Evolutionary conservation across 2,888 invertebrate genomes (phyloP).

Genomic region (Dioctria linearis): DNA sequence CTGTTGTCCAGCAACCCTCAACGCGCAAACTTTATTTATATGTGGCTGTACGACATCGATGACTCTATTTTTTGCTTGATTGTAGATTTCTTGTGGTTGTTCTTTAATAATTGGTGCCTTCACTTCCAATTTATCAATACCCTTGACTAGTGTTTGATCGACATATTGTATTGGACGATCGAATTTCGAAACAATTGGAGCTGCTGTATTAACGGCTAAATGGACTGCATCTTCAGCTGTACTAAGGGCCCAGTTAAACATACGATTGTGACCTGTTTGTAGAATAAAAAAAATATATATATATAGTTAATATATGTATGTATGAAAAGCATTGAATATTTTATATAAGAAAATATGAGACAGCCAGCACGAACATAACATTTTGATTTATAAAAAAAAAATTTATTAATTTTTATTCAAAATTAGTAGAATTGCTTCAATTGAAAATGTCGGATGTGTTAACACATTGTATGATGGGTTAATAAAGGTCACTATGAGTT

Average conservation of each 20-base stretch:
- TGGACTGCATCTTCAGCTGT: conserved; percentile 78
- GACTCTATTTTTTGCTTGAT: conserved; percentile 75
- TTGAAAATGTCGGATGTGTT: conserved; percentile 24
- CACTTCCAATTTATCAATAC: conserved; percentile 77
- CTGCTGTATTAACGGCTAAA: conserved; percentile 76
- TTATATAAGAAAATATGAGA: conserved; percentile 52
- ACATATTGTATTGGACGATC: conserved; percentile 75
- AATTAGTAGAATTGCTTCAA: conserved; percentile 11
- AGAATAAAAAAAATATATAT: conserved; percentile 22
- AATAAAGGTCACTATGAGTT: too few species aligned
- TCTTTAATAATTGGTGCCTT: conserved; percentile 79
- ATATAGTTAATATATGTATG: too few species aligned
- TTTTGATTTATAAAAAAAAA: conserved; percentile 7
- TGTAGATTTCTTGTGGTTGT: conserved; percentile 75
- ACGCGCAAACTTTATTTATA: conserved; percentile 72
- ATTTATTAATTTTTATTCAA: conserved; percentile 37
- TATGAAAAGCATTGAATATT: too few species aligned
- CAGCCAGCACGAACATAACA: conserved; percentile 54
- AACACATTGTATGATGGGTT: too few species aligned
- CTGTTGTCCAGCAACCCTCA: conserved; percentile 70
- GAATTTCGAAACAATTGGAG: conserved; percentile 73
- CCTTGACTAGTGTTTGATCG: conserved; percentile 79
- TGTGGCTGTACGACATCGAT: conserved; percentile 74
- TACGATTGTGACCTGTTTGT: conserved; percentile 74
- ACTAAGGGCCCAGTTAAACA: conserved; percentile 79